Base-by-base conservation (phyloP, 2,797 vertebrate species). In the Squalus acanthias region DNA sequence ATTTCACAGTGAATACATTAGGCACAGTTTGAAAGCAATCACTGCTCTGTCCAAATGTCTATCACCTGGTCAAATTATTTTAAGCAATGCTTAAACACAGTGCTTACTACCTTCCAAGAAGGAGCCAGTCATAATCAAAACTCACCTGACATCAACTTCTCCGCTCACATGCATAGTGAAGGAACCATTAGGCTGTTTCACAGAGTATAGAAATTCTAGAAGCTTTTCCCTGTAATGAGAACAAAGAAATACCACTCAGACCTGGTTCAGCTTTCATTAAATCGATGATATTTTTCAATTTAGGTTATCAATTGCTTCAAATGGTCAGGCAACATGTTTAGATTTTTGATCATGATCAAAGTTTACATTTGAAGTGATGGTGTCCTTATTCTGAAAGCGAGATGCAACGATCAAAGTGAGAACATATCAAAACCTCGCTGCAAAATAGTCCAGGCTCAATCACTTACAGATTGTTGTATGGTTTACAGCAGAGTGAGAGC, bases 91-190 rank as follows among this genome's bases (percentile, higher is more conserved):
- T 50, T 70, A 95, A 95, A 50, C 57, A 89, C 15, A n/a, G 5
- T 7, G 6, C 29, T 94, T 17, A 91, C 10, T 63, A 17, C 91
- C 91, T 92, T 72, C 26, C 24, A 76, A 39, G 20, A 95, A 57
- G 46, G 12, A 76, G 33, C 29, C 50, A 95, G 20, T 76, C 50
- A 74, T 57, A 57, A 60, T 72, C 67, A 72, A 95, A 93, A 96
- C 98, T 98, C 97, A 99, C 99, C 99, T 99, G 97, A 99, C 99
- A 0, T 99, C 99, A 97, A 99, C 99, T 97, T 99, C 99, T 24
- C 99, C 99, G 13, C 99, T 99, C 0, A 98, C 95, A 0, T 99
- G 99, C 99, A 99, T 99, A 97, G 99, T 98, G 96, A 99, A 99
- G 96, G 99, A 99, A 97, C 99, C 99, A 13, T 99, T 98, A 0